Conservation (phyloP, 1,140 invertebrate genomes). For the Psilanteris sp. region DNA sequence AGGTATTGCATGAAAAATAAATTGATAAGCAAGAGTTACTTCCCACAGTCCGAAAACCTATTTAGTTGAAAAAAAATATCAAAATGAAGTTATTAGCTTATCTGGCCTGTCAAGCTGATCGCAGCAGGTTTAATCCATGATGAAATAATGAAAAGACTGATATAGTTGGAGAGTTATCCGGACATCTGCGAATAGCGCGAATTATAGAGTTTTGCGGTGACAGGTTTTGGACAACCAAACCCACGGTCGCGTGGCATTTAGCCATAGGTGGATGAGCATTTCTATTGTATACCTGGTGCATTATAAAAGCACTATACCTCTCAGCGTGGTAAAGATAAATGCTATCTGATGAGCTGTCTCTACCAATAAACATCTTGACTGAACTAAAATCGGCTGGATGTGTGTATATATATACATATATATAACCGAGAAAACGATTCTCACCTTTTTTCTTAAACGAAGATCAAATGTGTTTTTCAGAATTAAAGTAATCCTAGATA, state of each 20-base stretch:
- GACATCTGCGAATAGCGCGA: conserved; percentile 74
- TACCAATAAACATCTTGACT: conserved; percentile 56
- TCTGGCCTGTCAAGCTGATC: conserved; percentile 69
- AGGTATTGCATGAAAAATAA: not conserved
- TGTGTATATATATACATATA: conserved; percentile 32
- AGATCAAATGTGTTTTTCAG: conserved; percentile 23
- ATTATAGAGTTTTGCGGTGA: conserved; percentile 75
- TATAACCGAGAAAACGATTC: conserved; percentile 24
- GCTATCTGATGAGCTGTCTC: conserved; percentile 75
- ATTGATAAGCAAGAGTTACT: conserved; percentile 33
- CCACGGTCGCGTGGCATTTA: conserved; percentile 77
- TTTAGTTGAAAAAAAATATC: too few species aligned
- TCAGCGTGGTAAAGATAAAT: conserved; percentile 66
- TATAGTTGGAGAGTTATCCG: conserved; percentile 72
- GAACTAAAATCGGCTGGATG: conserved; percentile 11
- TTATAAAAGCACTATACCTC: conserved; percentile 38
- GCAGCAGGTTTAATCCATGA: conserved; percentile 70
- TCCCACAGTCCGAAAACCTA: conserved; percentile 72
- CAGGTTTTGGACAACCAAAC: conserved; percentile 67
- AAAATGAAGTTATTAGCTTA: conserved; percentile 79
- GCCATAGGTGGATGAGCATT: conserved; percentile 26
- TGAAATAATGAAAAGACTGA: conserved; percentile 65
- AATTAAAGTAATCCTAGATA: too few species aligned
- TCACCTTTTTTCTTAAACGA: conserved; percentile 27
- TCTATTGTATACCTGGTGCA: conserved; percentile 48